phyloP scores from a whole-genome alignment of 1,140 invertebrate species.

The Pseudachorutes palmiensis region DNA sequence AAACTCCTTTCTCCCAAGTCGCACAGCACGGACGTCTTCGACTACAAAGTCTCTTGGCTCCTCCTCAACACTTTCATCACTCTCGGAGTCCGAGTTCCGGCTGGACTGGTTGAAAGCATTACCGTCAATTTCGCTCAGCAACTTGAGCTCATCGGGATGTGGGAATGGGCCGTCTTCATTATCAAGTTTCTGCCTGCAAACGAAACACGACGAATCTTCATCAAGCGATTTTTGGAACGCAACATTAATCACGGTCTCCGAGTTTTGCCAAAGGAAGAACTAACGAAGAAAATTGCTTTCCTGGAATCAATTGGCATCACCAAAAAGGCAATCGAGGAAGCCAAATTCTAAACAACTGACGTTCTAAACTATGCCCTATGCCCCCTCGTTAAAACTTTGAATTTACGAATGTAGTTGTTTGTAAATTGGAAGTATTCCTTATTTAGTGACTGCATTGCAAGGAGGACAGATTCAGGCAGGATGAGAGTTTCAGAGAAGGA shows the following conservation, averaged over 20 bases:
- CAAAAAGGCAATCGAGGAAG: not conserved
- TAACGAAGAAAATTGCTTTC: not conserved
- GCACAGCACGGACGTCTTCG: conserved; percentile 21
- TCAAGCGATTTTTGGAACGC: conserved; percentile 19
- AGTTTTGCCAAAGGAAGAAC: not conserved
- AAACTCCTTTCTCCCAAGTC: conserved; percentile 21
- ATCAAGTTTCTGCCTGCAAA: conserved; percentile 7
- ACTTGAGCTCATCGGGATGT: conserved; percentile 25
- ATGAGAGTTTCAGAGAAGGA: not conserved
- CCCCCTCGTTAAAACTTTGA: too few relatives aligned
- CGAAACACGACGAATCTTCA: conserved; percentile 2
- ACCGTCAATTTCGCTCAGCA: conserved; percentile 20
- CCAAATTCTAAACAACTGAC: too few relatives aligned
- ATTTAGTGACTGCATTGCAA: not conserved
- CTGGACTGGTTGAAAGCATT: conserved; percentile 12
- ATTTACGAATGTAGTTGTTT: too few relatives aligned
- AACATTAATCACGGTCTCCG: not conserved
- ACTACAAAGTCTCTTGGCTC: conserved; percentile 34
- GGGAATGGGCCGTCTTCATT: conserved; percentile 28
- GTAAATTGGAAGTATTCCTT: too few relatives aligned
- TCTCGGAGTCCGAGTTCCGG: conserved; percentile 14
- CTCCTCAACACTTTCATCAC: conserved; percentile 22
- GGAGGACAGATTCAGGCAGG: too few relatives aligned
- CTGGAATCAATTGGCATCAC: not conserved
- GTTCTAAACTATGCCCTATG: too few relatives aligned